phyloP scores from a whole-genome alignment of 2,888 invertebrate genomes.

The Dynastes grantii region DNA sequence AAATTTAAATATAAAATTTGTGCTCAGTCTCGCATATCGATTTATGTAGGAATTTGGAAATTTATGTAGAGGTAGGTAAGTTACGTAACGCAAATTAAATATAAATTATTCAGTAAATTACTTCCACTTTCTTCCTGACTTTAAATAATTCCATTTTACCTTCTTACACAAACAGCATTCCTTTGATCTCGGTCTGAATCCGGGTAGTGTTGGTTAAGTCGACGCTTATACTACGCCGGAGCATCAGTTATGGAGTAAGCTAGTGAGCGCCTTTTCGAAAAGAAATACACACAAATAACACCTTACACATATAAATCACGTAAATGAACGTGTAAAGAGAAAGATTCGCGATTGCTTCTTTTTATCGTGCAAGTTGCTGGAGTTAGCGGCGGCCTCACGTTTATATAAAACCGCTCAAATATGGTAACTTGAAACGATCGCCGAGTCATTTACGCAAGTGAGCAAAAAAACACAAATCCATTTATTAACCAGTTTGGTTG shows the following conservation, averaged over 20 bases:
- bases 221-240: background rate
- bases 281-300: constrained; percentile 31
- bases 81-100: constrained; percentile 29
- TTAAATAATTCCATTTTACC: constrained; percentile 43
- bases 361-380: background rate
- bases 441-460: constrained; percentile 49
- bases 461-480: constrained; percentile 46
- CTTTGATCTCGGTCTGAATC: constrained; percentile 17
- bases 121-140: constrained; percentile 36
- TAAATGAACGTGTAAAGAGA: constrained; percentile 26
- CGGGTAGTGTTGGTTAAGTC: constrained; percentile 7
- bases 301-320: constrained; percentile 30
- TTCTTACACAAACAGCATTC: constrained; percentile 4
- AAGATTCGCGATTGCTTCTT: constrained; percentile 24
- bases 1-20: too few relatives aligned
- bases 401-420: constrained; percentile 22
- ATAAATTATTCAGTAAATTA: constrained; percentile 38
- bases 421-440: constrained; percentile 44
- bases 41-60: too few relatives aligned
- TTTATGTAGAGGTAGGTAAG: background rate
- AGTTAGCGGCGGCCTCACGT: constrained; percentile 26
- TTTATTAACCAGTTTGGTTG: constrained; percentile 50
- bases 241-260: background rate
- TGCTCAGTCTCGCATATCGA: too few relatives aligned
- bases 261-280: constrained; percentile 9